Conservation (phyloP, 2,797 vertebrate species). For the Champsocephalus gunnari region DNA sequence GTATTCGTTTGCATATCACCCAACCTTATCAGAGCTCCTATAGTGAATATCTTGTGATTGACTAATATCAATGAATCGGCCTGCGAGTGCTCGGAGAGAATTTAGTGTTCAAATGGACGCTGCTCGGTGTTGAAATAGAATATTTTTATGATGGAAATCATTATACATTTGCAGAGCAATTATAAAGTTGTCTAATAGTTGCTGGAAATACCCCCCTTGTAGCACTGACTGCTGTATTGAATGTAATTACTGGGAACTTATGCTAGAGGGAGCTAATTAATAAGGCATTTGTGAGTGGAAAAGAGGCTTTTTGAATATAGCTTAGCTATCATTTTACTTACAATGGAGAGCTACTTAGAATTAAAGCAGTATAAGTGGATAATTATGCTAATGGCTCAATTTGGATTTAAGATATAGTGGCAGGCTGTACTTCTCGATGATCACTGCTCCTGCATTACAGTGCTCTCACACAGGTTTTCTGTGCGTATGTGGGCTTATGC, state of each 20-base stretch:
- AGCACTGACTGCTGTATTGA: constrained; percentile 55
- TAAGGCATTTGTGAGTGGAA: constrained; percentile 79
- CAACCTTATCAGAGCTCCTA: constrained; percentile 60
- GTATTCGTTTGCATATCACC: constrained; percentile 79
- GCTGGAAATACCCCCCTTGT: constrained; percentile 49
- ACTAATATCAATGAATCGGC: constrained; percentile 25
- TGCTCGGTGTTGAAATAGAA: constrained; percentile 27
- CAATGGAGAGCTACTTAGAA: constrained; percentile 81
- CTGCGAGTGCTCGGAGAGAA: constrained; percentile 19
- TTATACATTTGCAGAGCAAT: constrained; percentile 55
- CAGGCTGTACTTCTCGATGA: constrained; percentile 74
- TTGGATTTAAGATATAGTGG: constrained; percentile 79
- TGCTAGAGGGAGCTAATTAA: constrained; percentile 88
- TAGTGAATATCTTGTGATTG: constrained; percentile 55
- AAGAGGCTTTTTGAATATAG: constrained; percentile 80
- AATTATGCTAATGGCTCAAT: constrained; percentile 83
- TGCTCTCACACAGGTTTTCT: constrained; percentile 54
- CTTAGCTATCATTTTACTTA: constrained; percentile 80
- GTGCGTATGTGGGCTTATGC: constrained; percentile 60
- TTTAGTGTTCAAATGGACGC: constrained; percentile 36
- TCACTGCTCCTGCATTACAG: constrained; percentile 49
- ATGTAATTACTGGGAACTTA: constrained; percentile 77
- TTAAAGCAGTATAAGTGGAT: constrained; percentile 82
- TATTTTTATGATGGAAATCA: constrained; percentile 39
- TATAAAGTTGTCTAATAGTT: constrained; percentile 67